phyloP scores from a whole-genome alignment of 2,113 vertebrate species.

The Meles meles region DNA sequence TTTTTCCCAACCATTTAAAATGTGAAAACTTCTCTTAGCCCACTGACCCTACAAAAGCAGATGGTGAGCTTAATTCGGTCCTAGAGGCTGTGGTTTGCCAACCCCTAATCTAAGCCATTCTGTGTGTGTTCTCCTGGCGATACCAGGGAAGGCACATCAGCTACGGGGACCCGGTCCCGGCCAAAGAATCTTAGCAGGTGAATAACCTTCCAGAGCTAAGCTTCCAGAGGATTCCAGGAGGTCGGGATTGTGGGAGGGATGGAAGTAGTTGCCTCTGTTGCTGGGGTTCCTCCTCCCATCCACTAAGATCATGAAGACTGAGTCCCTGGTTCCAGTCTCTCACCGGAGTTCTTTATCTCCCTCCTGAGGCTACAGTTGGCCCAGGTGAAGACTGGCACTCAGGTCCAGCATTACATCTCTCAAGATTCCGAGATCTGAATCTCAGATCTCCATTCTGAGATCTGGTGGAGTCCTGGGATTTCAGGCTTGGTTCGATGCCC shows the following conservation, averaged over 20 bases:
- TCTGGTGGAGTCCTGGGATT: not conserved
- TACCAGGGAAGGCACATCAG: not conserved
- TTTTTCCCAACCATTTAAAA: not conserved
- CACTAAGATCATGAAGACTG: not conserved
- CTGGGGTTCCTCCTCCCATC: not conserved
- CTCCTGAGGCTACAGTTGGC: not conserved
- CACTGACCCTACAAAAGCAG: not conserved
- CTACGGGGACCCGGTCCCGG: not conserved
- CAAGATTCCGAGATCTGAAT: no score
- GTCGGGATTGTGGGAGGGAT: not conserved
- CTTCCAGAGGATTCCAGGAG: not conserved
- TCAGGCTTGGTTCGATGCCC: not conserved
- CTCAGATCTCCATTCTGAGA: not conserved
- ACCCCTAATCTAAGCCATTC: not conserved
- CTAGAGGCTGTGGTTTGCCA: not conserved
- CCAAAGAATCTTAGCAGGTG: not conserved
- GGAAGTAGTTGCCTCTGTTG: not conserved
- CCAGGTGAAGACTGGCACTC: not conserved
- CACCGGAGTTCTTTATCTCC: not conserved
- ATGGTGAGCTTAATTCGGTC: not conserved
- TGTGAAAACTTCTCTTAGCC: not conserved
- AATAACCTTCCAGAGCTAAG: not conserved
- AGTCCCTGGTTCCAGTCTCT: not conserved
- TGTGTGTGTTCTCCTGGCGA: not conserved
- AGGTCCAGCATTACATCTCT: not conserved